Evolutionary conservation across 2,888 invertebrate genomes (phyloP).

Genomic region (Mythimna loreyi): DNA sequence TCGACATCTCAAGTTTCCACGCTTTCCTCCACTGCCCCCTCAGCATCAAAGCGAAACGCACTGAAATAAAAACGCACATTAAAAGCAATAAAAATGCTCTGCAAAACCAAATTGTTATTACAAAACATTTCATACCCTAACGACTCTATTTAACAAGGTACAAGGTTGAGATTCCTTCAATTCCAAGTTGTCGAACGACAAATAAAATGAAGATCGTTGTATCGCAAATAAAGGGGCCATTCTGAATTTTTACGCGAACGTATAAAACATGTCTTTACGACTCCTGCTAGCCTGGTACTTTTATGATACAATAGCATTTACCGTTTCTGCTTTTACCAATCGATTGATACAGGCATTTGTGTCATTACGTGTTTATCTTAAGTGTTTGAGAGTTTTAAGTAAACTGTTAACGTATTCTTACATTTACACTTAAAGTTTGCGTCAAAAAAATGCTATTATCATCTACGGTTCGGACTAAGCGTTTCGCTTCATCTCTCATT

Average conservation of each 20-base stretch:
- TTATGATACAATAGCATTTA: constrained; percentile 63
- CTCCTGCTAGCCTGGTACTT: constrained; percentile 60
- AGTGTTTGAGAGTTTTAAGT: constrained; percentile 8
- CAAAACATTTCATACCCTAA: neutral
- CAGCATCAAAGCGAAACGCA: constrained; percentile 69
- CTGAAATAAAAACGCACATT: constrained; percentile 74
- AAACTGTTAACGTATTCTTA: neutral
- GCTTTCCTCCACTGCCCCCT: constrained; percentile 42
- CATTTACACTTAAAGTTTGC: too few relatives aligned
- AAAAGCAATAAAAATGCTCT: constrained; percentile 67
- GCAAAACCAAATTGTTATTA: constrained; percentile 39
- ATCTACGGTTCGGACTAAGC: too few relatives aligned
- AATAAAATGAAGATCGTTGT: constrained; percentile 63
- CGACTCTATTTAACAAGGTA: constrained; percentile 22
- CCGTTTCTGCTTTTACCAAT: constrained; percentile 53
- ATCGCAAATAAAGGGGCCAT: constrained; percentile 71
- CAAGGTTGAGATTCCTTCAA: constrained; percentile 55
- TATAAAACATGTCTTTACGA: constrained; percentile 69
- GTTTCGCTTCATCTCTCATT: too few relatives aligned
- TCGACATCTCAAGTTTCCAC: constrained; percentile 31
- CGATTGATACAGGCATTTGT: constrained; percentile 49
- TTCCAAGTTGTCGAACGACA: constrained; percentile 39
- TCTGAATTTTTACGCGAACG: constrained; percentile 72
- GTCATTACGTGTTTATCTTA: constrained; percentile 27
- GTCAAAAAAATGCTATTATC: too few relatives aligned